Percentiles rank a stretch among this genome's conserved stretches.
Conservation (phyloP, 2,888 invertebrate genomes). For the Rhaphigaster nebulosa region DNA sequence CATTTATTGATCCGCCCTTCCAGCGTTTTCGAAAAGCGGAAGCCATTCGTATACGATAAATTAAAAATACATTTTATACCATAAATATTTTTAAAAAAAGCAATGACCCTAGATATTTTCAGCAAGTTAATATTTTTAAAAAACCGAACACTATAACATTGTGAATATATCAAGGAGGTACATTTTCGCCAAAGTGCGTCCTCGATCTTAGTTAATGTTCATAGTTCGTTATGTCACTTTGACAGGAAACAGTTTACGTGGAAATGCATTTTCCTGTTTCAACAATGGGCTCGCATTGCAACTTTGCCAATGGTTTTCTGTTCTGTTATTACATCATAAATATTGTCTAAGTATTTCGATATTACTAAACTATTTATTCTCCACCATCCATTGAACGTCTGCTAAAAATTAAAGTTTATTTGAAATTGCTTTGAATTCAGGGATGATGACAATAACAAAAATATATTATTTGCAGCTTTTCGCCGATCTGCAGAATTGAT, state of each 20-base stretch:
- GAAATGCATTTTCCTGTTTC: conserved; percentile 19
- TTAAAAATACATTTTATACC: neutral
- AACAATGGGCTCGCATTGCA: neutral
- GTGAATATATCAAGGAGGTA: neutral
- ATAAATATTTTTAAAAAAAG: neutral
- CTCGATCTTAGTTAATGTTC: neutral
- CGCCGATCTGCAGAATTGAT: no score
- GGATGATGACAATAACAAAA: no score
- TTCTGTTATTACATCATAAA: neutral
- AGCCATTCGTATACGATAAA: neutral
- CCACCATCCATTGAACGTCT: no score
- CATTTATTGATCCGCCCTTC: neutral
- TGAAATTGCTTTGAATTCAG: no score
- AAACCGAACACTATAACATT: neutral
- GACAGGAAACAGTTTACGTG: conserved; percentile 20
- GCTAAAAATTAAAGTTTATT: no score
- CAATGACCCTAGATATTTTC: neutral
- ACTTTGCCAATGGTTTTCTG: neutral
- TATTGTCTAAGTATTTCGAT: neutral
- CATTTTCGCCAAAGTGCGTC: neutral
- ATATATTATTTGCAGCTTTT: no score
- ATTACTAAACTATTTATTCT: no score
- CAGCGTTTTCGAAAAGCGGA: neutral
- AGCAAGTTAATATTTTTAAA: neutral
- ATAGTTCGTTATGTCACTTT: conserved; percentile 9